These are phyloP conservation scores for Helogale parvula DNA, from an alignment of 2,113 vertebrate species.

Conservation along the genomic window DNA sequence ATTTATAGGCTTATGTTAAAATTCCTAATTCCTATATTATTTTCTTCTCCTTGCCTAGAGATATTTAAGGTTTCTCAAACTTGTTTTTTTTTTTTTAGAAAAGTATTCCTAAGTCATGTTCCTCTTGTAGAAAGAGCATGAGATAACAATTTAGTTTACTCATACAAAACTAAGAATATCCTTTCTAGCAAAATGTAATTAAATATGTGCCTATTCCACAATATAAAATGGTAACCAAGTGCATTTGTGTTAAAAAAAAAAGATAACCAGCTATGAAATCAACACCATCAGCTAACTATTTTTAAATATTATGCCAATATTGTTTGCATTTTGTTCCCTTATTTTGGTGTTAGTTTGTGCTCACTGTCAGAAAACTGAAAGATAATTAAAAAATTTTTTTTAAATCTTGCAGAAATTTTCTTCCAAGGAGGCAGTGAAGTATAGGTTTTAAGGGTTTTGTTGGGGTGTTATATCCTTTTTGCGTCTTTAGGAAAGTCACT, in stretches of 20 bases:
- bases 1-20: not conserved
- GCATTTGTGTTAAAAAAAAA: not conserved
- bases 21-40: not conserved
- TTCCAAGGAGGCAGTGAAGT: not conserved
- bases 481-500: not conserved
- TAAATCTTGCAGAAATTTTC: not conserved
- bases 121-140: not conserved
- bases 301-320: not conserved
- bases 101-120: not conserved
- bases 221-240: not conserved
- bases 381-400: not conserved
- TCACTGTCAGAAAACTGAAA: not conserved
- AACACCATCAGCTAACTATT: not conserved
- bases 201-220: not conserved
- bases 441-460: not conserved
- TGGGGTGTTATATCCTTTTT: not conserved
- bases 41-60: not conserved
- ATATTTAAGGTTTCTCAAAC: not conserved
- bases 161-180: not conserved
- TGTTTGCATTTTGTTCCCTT: not conserved
- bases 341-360: not conserved
- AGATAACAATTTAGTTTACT: not conserved
- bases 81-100: not conserved
- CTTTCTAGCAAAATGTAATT: constrained; percentile 30
- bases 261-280: not conserved